These are phyloP conservation scores for Ophiothrix spiculata DNA, from an alignment of 35 echinoderm and acorn worm species.

Conservation along the genomic window DNA sequence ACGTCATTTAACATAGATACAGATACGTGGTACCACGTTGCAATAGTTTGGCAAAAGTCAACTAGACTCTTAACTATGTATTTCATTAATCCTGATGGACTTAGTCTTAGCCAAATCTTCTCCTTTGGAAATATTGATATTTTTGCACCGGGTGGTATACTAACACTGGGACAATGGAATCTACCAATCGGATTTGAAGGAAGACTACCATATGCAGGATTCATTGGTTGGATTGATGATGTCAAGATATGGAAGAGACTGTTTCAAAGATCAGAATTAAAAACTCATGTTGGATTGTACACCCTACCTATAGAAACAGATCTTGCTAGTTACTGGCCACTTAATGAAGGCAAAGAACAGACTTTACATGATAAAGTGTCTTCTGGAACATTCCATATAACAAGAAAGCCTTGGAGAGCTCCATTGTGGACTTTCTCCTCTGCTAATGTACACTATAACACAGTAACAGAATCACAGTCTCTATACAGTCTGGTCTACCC, in stretches of 20 bases:
- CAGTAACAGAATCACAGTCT: not conserved
- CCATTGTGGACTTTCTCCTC: conserved; percentile 68
- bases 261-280: conserved; percentile 30
- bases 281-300: conserved; percentile 10
- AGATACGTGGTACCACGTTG: conserved; percentile 69
- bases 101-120: conserved; percentile 38
- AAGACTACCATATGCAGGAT: conserved; percentile 50
- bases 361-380: conserved; percentile 57
- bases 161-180: conserved; percentile 71
- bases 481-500: not conserved
- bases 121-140: conserved; percentile 21
- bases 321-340: conserved; percentile 60
- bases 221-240: conserved; percentile 76
- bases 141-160: conserved; percentile 55
- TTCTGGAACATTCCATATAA: conserved; percentile 23
- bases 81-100: conserved; percentile 25
- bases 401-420: conserved; percentile 39
- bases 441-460: conserved; percentile 27
- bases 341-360: conserved; percentile 73
- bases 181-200: conserved; percentile 36
- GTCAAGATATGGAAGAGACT: conserved; percentile 69
- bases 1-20: conserved; percentile 26
- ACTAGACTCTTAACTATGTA: conserved; percentile 43
- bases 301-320: not conserved
- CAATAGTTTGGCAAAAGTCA: conserved; percentile 59